These are phyloP conservation scores for Nymphalis io DNA, from an alignment of 1,140 invertebrate species.

Conservation along the genomic window DNA sequence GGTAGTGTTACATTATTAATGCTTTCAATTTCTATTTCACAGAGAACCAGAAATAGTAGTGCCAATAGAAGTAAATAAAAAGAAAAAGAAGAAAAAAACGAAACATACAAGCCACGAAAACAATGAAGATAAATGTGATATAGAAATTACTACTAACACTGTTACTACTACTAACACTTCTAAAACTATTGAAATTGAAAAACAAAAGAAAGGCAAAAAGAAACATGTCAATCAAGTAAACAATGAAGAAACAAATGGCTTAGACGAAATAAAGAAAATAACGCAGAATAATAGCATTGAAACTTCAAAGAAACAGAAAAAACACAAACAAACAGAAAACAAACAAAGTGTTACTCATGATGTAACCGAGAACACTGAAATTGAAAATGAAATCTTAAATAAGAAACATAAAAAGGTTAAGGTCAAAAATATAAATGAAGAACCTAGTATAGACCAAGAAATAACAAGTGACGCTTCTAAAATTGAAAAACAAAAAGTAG, in stretches of 20 bases:
- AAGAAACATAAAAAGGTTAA: too few relatives aligned
- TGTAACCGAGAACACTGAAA: neutral
- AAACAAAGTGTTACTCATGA: neutral
- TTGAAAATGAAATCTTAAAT: neutral
- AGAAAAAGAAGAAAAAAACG: slow-evolving; percentile 58
- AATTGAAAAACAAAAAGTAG: too few relatives aligned
- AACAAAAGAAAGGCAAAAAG: slow-evolving; percentile 57
- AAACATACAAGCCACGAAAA: slow-evolving; percentile 33
- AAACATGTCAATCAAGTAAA: slow-evolving; percentile 31
- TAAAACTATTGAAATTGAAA: slow-evolving; percentile 29
- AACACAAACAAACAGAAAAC: slow-evolving; percentile 14
- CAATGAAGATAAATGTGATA: slow-evolving; percentile 13
- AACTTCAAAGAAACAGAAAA: slow-evolving; percentile 34
- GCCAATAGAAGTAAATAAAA: slow-evolving; percentile 55
- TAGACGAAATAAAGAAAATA: slow-evolving; percentile 20
- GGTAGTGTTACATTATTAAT: neutral
- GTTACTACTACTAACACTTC: too few relatives aligned
- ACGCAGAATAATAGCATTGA: neutral
- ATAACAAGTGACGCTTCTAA: too few relatives aligned
- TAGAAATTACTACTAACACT: too few relatives aligned
- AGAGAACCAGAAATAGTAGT: slow-evolving; percentile 72
- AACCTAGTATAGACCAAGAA: too few relatives aligned
- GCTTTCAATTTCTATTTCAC: slow-evolving; percentile 35
- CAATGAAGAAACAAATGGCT: slow-evolving; percentile 15
- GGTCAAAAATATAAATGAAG: too few relatives aligned